Conservation (phyloP, 2,113 vertebrate genomes). For the Pachyramphus minor region DNA sequence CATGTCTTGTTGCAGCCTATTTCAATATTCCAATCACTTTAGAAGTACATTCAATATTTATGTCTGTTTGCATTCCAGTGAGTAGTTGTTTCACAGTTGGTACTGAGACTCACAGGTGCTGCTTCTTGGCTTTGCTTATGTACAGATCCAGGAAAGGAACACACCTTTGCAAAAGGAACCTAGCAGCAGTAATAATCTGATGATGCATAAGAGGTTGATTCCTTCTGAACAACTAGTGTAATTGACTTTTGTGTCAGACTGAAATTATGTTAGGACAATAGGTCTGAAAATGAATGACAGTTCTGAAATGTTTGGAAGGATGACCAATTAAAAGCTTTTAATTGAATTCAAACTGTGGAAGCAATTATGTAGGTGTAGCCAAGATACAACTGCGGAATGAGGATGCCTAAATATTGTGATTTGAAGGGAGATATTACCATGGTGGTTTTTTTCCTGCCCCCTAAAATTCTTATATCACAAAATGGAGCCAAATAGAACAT, state of each 20-base stretch:
- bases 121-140: neutral
- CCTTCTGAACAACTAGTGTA: neutral
- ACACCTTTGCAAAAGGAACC: neutral
- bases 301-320: neutral
- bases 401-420: neutral
- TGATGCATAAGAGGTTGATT: neutral
- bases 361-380: neutral
- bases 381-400: neutral
- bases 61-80: neutral
- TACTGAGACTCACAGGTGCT: neutral
- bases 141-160: neutral
- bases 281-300: neutral
- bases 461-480: neutral
- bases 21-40: neutral
- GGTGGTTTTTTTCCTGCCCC: neutral
- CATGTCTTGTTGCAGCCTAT: neutral
- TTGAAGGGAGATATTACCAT: neutral
- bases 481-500: neutral
- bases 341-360: conserved; percentile 27
- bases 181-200: neutral
- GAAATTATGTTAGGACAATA: neutral
- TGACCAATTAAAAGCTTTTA: conserved; percentile 47
- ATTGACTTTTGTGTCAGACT: conserved; percentile 5
- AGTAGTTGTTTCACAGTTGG: neutral
- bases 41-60: conserved; percentile 1